Evolutionary conservation across 2,888 invertebrate species (phyloP).

Genomic region (Anorthoa munda): DNA sequence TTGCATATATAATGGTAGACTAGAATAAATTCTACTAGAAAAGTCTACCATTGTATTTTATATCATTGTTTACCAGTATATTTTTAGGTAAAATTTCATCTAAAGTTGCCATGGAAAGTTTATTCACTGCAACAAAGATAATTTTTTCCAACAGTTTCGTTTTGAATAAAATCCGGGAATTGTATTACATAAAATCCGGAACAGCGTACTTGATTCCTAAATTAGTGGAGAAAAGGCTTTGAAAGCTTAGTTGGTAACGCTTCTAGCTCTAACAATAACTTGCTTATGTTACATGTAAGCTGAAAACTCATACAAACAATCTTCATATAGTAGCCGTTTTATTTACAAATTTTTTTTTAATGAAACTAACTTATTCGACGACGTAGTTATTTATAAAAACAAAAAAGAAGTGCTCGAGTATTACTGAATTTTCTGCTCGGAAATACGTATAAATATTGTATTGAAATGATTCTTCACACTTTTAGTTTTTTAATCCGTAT

Average conservation of each 20-base stretch:
- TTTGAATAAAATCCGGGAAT: background rate
- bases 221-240: background rate
- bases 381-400: background rate
- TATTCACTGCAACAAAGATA: background rate
- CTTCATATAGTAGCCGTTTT: background rate
- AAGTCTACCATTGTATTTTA: background rate
- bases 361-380: background rate
- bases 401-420: background rate
- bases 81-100: background rate
- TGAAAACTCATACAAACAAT: background rate
- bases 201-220: background rate
- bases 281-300: too few relatives aligned
- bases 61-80: background rate
- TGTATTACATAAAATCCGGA: background rate
- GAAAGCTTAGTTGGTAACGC: background rate
- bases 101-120: background rate
- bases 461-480: slow-evolving; percentile 12
- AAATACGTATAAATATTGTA: slow-evolving; percentile 11
- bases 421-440: background rate
- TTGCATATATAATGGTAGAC: too few relatives aligned
- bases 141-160: background rate
- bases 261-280: background rate
- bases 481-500: slow-evolving; percentile 1
- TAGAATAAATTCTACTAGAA: too few relatives aligned
- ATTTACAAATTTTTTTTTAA: background rate